Evolutionary conservation across 2,113 vertebrate genomes (phyloP), one percentile per base, ranked within the genome.

Genomic region (Psephotus haematonotus): DNA sequence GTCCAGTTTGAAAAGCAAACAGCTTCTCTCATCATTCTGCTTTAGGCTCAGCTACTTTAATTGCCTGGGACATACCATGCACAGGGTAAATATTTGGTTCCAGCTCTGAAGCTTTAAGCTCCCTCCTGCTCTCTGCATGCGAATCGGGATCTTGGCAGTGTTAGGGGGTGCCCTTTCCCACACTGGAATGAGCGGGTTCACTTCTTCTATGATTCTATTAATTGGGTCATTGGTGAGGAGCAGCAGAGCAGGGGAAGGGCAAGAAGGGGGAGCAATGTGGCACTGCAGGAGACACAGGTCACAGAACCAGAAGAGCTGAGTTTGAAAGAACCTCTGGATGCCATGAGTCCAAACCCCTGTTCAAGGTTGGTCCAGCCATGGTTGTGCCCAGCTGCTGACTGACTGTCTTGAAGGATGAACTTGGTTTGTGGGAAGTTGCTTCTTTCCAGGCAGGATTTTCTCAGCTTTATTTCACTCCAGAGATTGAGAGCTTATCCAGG

Each of bases 121-220:
- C 9, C 20, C 35, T 70, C 33, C 33, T n/a, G 49, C 24, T 25
- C 55, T 62, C 28, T 16, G 0, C 1, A 1, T 23, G n/a, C 1
- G 1, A 29, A 46, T 43, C 0, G 1, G 35, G 41, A 44, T 69
- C 31, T 49, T 12, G 2, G 63, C 31, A 63, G n/a, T 8, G 2
- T 25, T n/a, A 22, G 63, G 49, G 28, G 37, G 52, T 74, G 57
- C 19, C 39, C 20, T 71, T 87, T 68, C 55, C 77, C 41, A 12
- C 1, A 2, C 41, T 0, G 1, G 50, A 31, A 15, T 41, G 6
- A 74, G 6, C 0, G 3, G 18, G 27, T 10, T 71, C 7, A 0
- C 28, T 35, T 59, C 57, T 59, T n/a, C 57, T 59, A 35, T 35
- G 57, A 59, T 24, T 24, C 22, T 35, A 10, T 18, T 8, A 76